Conservation (phyloP, 2,888 invertebrate species). For the Lasioglossum villosulum region DNA sequence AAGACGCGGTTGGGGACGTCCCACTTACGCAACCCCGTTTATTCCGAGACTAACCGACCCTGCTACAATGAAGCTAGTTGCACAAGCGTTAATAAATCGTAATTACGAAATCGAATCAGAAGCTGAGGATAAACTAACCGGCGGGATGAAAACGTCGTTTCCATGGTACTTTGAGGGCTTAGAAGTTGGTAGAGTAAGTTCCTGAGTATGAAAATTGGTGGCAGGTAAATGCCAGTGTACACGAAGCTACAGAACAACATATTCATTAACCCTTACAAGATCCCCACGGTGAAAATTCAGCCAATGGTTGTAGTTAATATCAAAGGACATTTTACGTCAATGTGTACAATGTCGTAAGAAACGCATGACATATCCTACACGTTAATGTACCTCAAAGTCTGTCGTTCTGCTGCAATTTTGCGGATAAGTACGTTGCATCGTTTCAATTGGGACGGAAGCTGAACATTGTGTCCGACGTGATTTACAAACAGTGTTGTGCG, state of each 20-base stretch:
- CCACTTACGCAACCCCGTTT: conserved; percentile 34
- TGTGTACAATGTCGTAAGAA: not conserved
- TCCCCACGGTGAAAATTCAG: no score
- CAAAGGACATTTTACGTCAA: no score
- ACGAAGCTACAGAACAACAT: not conserved
- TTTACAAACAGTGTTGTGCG: not conserved
- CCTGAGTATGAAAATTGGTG: not conserved
- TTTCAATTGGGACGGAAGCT: no score
- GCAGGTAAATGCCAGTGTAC: not conserved
- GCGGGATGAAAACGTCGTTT: not conserved
- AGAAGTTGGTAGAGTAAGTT: not conserved
- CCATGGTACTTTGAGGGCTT: not conserved
- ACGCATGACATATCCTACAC: not conserved
- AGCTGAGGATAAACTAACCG: not conserved
- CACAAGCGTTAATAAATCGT: not conserved
- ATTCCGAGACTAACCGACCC: conserved; percentile 31
- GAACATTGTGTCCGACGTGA: not conserved
- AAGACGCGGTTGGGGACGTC: conserved; percentile 7
- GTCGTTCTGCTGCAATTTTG: not conserved
- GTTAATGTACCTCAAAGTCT: not conserved
- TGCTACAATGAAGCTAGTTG: conserved; percentile 1
- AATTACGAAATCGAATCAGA: conserved; percentile 32
- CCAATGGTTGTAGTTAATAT: not conserved
- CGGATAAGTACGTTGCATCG: no score
- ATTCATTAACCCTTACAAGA: no score